Percentiles rank a stretch among this genome's conserved stretches.
Evolutionary conservation across 2,888 invertebrate genomes (phyloP).

Genomic region (Hipparchia semele): DNA sequence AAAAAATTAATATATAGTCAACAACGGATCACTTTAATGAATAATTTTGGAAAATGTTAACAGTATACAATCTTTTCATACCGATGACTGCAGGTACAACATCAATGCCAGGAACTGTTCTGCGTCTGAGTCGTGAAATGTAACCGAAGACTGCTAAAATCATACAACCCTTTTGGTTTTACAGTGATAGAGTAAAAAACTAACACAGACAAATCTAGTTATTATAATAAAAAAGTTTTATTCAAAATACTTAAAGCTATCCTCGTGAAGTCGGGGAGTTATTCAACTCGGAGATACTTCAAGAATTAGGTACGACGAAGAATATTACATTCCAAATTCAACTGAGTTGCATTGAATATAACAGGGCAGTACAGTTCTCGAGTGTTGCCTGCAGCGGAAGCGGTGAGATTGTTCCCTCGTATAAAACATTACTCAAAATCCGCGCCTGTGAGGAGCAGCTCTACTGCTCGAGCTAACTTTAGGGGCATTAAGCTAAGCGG

Average conservation of each 20-base stretch:
- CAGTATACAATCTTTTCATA: neutral
- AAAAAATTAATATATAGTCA: neutral
- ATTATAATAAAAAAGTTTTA: too few relatives aligned
- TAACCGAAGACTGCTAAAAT: too few relatives aligned
- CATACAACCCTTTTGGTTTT: too few relatives aligned
- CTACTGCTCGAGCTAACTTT: neutral
- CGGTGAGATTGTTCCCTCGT: neutral
- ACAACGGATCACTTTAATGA: neutral
- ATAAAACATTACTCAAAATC: slow-evolving; percentile 11
- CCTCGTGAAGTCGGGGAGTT: neutral
- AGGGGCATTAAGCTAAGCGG: slow-evolving; percentile 2
- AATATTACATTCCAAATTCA: neutral
- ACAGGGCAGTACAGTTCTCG: neutral
- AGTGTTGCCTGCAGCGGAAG: slow-evolving; percentile 5
- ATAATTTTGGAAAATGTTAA: neutral
- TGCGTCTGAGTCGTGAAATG: too few relatives aligned
- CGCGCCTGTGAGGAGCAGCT: neutral
- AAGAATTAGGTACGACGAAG: neutral
- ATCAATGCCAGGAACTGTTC: too few relatives aligned
- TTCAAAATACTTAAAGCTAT: too few relatives aligned
- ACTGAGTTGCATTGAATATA: neutral
- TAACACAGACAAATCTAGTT: too few relatives aligned
- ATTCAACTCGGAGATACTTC: neutral
- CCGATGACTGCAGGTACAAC: too few relatives aligned
- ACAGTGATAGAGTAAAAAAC: too few relatives aligned